Evolutionary conservation across 2,113 vertebrate species (phyloP).

Genomic region (Phalacrocorax aristotelis): DNA sequence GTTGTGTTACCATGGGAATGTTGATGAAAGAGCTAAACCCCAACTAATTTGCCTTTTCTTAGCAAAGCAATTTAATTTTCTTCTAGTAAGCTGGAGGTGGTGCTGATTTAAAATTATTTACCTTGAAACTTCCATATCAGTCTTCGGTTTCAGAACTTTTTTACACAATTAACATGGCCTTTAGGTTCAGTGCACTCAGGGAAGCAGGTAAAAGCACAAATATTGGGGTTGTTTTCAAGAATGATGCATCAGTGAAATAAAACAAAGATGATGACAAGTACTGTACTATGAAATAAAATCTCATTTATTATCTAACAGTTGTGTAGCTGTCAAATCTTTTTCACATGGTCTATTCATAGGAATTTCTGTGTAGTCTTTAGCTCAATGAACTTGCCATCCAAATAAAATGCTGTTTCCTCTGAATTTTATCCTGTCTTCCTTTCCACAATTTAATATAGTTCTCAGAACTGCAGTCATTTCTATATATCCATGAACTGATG

Average conservation of each 20-base stretch:
- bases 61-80: constrained; percentile 12
- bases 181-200: background rate
- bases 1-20: background rate
- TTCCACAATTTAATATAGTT: background rate
- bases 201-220: background rate
- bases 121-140: background rate
- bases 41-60: background rate
- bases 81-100: background rate
- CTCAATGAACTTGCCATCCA: background rate
- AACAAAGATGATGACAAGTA: background rate
- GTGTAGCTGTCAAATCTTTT: background rate
- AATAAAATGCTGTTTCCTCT: background rate
- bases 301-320: background rate
- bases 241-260: background rate
- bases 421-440: background rate
- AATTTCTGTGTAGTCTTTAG: background rate
- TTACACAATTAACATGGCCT: background rate
- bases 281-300: background rate
- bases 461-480: background rate
- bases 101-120: background rate
- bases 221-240: background rate
- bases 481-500: background rate
- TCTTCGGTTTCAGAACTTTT: background rate
- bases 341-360: background rate
- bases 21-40: background rate